Conservation (phyloP, 2,113 vertebrate species). For the Athene noctua region DNA sequence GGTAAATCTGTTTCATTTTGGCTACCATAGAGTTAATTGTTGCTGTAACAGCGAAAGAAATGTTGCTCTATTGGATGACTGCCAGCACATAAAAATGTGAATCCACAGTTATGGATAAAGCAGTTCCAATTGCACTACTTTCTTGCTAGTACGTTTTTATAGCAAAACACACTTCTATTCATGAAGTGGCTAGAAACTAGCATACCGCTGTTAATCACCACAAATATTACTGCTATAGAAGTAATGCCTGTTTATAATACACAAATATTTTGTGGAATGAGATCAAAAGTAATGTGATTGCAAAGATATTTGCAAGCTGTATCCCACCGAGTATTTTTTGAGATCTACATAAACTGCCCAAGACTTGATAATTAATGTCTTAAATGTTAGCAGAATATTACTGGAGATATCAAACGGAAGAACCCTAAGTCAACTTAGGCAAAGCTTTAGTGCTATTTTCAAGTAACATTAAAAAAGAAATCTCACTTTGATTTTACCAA, state of each 20-base stretch:
- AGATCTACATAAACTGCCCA: neutral
- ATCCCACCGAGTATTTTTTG: neutral
- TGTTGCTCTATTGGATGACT: constrained; percentile 20
- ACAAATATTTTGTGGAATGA: neutral
- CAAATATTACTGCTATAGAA: neutral
- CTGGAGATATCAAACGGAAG: neutral
- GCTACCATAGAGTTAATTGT: constrained; percentile 59
- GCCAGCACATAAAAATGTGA: constrained; percentile 36
- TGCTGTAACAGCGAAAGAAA: constrained; percentile 37
- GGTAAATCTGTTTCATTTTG: constrained; percentile 27
- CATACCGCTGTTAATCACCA: neutral
- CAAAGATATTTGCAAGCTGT: neutral
- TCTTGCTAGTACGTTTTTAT: neutral
- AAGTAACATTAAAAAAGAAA: neutral
- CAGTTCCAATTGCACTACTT: constrained; percentile 3
- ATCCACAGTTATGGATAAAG: constrained; percentile 28
- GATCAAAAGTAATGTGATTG: neutral
- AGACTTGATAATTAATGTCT: neutral
- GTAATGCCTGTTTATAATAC: neutral
- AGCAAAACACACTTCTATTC: constrained; percentile 8
- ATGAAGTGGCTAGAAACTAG: constrained; percentile 2
- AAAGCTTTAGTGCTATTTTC: neutral
- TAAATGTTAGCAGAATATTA: neutral
- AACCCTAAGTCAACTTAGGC: neutral
- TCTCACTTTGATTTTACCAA: neutral